phyloP scores from a whole-genome alignment of 2,888 invertebrate genomes.

The Synergus gifuensis region DNA sequence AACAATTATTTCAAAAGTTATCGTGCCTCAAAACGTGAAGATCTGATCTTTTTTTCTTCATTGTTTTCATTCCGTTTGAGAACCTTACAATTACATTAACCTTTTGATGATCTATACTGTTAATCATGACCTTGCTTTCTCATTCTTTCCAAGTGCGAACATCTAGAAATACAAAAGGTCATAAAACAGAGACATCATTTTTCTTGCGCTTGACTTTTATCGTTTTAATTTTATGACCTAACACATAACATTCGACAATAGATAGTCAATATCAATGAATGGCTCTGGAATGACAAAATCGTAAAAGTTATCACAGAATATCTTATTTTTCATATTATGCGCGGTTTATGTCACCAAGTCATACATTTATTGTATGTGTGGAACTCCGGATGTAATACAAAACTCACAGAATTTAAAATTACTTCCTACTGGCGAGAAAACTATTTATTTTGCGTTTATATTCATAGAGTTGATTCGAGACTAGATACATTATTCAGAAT shows the following conservation, averaged over 20 bases:
- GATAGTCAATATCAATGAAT: background rate
- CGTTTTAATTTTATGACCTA: background rate
- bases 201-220: background rate
- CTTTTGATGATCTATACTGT: background rate
- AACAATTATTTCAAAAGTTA: too few relatives aligned
- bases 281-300: background rate
- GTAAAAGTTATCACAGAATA: background rate
- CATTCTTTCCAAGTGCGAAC: background rate
- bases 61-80: background rate
- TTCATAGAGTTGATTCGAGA: too few relatives aligned
- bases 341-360: background rate
- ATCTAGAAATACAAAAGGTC: background rate
- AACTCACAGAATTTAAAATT: background rate
- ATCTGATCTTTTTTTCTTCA: background rate
- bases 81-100: background rate
- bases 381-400: background rate
- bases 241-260: background rate
- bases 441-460: background rate
- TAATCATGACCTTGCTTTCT: background rate
- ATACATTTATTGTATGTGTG: background rate
- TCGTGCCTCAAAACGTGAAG: too few relatives aligned
- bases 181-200: background rate
- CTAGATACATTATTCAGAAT: too few relatives aligned
- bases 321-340: background rate
- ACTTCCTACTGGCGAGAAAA: background rate